A percentile compares a stretch with the other conserved stretches of the same genome.
Conservation (phyloP, 2,888 invertebrate species). For the Lasioglossum leucozonium region DNA sequence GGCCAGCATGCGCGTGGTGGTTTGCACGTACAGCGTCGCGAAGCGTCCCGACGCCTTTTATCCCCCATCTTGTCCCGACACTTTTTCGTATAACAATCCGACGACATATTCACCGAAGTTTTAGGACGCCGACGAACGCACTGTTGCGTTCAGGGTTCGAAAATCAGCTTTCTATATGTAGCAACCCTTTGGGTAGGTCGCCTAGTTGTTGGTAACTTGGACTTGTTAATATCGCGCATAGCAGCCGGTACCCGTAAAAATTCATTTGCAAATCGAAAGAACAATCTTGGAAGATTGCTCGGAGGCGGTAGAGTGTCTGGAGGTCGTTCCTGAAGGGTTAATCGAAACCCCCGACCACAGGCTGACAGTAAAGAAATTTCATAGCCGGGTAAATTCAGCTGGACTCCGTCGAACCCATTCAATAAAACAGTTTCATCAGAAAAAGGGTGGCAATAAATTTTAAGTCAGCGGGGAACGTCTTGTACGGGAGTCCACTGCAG, state of each 20-base stretch:
- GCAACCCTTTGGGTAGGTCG: neutral
- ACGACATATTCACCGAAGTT: constrained; percentile 22
- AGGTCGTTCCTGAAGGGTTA: neutral
- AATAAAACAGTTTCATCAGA: neutral
- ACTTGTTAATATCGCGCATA: neutral
- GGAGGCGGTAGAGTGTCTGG: neutral
- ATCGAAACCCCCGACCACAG: neutral
- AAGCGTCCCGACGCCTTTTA: constrained; percentile 23
- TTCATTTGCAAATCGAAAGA: neutral
- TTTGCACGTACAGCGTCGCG: constrained; percentile 25
- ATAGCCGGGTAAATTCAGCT: neutral
- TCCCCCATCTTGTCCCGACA: neutral
- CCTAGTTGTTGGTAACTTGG: neutral
- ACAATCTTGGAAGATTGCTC: neutral
- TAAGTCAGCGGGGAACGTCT: neutral
- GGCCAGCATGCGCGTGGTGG: constrained; percentile 76
- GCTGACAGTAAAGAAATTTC: neutral
- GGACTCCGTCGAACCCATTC: neutral
- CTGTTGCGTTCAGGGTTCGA: too few relatives aligned
- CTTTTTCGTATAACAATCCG: constrained; percentile 9
- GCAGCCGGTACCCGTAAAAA: neutral
- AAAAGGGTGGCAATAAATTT: neutral
- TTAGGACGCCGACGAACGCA: neutral
- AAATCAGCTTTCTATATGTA: neutral
- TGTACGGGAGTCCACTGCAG: neutral